Evolutionary conservation across 2,888 invertebrate genomes (phyloP), one percentile per base, ranked within the genome.

Genomic region (Cataglyphis rosenhaueri): DNA sequence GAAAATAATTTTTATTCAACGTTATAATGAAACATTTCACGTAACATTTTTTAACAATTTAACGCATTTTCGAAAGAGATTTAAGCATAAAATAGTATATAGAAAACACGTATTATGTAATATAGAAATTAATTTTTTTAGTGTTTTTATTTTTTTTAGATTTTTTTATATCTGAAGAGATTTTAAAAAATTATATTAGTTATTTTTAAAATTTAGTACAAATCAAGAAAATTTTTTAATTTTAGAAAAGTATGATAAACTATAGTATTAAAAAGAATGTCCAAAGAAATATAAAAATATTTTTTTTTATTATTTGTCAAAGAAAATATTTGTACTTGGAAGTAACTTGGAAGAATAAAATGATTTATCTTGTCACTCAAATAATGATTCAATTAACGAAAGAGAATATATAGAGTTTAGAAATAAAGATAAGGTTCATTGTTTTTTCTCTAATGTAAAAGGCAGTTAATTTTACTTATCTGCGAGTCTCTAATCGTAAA

Each of bases 351-450:
- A 25, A 18, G 18, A 71, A 57, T 71, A 25, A 57, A 71, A 38
- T 25, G 25, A 57, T 38, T 71, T 38, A 71, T 18, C 57, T 57
- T 71, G 12, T 38, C 25, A 57, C 57, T 57, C 25, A 59, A 71
- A 71, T 71, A n/a, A 57, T 6, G n/a, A 55, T 55, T 10, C 21
- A 57, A 71, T 71, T 71, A 71, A 71, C 38, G 18, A 29, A 71
- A 71, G 35, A 71, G 18, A 71, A 57, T 71, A 38, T 21, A 71
- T 25, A 71, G 38, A 57, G 12, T 71, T 38, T 38, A 25, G 15
- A 59, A 25, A 38, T 18, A 71, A 12, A 57, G 38, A 57, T 71
- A 57, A 18, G 55, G 12, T 57, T 71, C 25, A 38, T 38, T 71
- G 57, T 71, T 18, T 3, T 25, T 25, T 18, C 18, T 41, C 25